Base-by-base conservation (phyloP, 2,797 vertebrate genomes). In the Artibeus lituratus region DNA sequence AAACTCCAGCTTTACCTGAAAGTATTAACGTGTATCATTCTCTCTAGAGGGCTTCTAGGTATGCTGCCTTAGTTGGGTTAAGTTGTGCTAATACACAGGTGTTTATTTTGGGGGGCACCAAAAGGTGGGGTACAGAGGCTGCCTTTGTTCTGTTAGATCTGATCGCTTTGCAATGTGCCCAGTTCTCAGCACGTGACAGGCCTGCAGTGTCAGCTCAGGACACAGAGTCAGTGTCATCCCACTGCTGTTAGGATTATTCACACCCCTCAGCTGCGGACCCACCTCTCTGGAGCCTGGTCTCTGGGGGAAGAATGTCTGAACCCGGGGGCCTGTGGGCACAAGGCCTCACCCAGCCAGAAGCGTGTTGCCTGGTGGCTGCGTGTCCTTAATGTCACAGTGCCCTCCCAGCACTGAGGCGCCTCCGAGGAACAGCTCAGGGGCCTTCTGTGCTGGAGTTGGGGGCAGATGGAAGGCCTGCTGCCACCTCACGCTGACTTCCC, bases 401-500 rank as follows among this genome's bases (percentile, higher is more conserved):
- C 73, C 0, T 7, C 26, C 51, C 42, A 32, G 67, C 51, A 35
- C n/a, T 0, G 7, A n/a, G 53, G 39, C 10, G 42, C 32, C 32
- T 47, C 88, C 2, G 8, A 69, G 12, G 32, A 53, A 26, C 14
- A 39, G 51, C 62, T 78, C 73, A 10, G 42, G 73, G n/a, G 6
- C 10, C 51, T 39, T n/a, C 39, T 5, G 42, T 26, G 51, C 51
- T 21, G n/a, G 74, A 87, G 44, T 6, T 3, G 21, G 76, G 53
- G 0, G 0, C 16, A 53, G 39, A 14, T 0, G 1, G 26, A 37
- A 44, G 51, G 16, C 32, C 2, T 11, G 22, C 32, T 5, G 24
- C n/a, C 14, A 15, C n/a, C n/a, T 73, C 7, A 4, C 18, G 26
- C n/a, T 29, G 89, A 37, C 78, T 49, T 49, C 67, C 32, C 42